Conservation (phyloP, 2,797 vertebrate species). For the Lindbergichthys nudifrons region DNA sequence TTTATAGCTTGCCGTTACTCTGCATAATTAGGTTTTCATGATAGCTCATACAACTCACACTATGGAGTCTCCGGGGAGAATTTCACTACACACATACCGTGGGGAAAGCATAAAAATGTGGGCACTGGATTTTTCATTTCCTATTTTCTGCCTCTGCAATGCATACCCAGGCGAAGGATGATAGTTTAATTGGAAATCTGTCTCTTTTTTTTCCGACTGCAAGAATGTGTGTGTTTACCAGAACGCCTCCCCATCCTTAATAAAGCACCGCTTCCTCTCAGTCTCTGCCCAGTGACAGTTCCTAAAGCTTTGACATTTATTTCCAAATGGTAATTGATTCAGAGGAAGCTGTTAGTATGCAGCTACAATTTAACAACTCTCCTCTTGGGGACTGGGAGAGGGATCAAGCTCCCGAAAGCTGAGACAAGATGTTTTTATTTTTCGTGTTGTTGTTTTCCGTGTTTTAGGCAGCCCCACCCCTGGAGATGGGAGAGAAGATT, state of each 20-base stretch:
- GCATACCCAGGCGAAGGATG: constrained; percentile 24
- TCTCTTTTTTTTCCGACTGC: not conserved
- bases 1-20: not conserved
- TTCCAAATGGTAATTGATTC: constrained; percentile 83
- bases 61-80: constrained; percentile 5
- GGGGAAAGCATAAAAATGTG: constrained; percentile 1
- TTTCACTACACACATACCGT: not conserved
- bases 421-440: constrained; percentile 29
- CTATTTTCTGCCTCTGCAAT: constrained; percentile 16
- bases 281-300: constrained; percentile 66
- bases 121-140: constrained; percentile 29
- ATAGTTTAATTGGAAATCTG: constrained; percentile 55
- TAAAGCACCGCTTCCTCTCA: constrained; percentile 61
- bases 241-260: constrained; percentile 46
- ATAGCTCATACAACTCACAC: not conserved
- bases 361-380: constrained; percentile 68
- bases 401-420: constrained; percentile 48
- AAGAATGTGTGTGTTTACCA: constrained; percentile 46
- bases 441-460: constrained; percentile 43
- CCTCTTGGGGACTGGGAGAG: constrained; percentile 37
- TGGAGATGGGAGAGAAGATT: constrained; percentile 32
- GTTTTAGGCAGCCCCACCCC: constrained; percentile 25
- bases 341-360: constrained; percentile 78
- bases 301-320: constrained; percentile 80
- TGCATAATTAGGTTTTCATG: constrained; percentile 3